Conservation (phyloP, 2,888 invertebrate genomes). For the Plagodis pulveraria region DNA sequence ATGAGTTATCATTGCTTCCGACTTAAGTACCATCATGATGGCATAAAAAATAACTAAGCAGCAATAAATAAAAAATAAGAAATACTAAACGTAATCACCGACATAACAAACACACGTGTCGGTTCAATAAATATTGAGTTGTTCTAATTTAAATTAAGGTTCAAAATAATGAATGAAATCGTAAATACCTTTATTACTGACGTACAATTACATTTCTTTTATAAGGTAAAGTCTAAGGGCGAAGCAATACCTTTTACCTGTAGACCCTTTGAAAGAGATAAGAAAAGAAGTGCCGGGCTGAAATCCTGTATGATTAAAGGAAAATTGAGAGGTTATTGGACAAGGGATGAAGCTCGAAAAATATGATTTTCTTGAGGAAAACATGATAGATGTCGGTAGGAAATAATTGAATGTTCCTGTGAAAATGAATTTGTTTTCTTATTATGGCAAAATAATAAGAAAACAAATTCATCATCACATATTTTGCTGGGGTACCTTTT, state of each 20-base stretch:
- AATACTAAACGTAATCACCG: too few species aligned
- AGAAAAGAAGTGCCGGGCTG: slow-evolving; percentile 51
- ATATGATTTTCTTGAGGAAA: slow-evolving; percentile 34
- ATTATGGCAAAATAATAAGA: too few species aligned
- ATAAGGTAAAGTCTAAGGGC: slow-evolving; percentile 24
- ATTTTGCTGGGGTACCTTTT: too few species aligned
- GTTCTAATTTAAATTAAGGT: too few species aligned
- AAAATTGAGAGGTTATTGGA: slow-evolving; percentile 51
- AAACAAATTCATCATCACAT: too few species aligned
- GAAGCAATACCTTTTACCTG: slow-evolving; percentile 56
- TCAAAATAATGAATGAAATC: too few species aligned
- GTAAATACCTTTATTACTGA: slow-evolving; percentile 23
- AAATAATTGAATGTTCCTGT: slow-evolving; percentile 29
- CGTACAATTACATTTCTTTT: slow-evolving; percentile 23
- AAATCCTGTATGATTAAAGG: slow-evolving; percentile 60
- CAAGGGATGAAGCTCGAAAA: slow-evolving; percentile 34
- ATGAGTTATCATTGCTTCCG: too few species aligned
- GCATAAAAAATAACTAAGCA: too few species aligned
- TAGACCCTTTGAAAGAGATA: slow-evolving; percentile 56
- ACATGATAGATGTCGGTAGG: slow-evolving; percentile 28
- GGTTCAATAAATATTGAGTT: too few species aligned
- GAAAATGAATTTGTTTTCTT: slow-evolving; percentile 14
- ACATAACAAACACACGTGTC: too few species aligned
- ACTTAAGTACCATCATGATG: too few species aligned
- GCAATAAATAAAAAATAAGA: too few species aligned